These are phyloP conservation scores for Adelosebastes latens DNA, from an alignment of 2,797 vertebrate species.

Conservation along the genomic window DNA sequence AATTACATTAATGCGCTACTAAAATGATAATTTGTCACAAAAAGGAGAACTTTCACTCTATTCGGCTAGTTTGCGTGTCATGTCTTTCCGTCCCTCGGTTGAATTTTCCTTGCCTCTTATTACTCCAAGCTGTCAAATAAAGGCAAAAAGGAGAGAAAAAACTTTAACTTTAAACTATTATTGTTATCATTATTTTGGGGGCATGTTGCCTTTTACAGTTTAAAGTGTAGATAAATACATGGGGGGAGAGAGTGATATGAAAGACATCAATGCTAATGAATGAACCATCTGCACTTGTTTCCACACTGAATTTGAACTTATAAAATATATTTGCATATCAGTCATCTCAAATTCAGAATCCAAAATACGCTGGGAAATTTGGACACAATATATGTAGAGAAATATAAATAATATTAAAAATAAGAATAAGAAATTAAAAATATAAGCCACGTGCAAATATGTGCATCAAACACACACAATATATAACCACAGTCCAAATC, in stretches of 20 bases:
- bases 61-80: background rate
- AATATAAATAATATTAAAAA: no score
- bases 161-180: no score
- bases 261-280: background rate
- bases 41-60: background rate
- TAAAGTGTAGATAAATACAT: background rate
- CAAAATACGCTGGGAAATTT: no score
- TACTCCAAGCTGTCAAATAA: background rate
- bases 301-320: background rate
- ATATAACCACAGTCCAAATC: no score
- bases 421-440: fast-evolving
- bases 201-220: background rate
- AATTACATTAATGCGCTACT: no score
- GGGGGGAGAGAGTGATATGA: background rate
- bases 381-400: no score
- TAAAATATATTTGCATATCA: background rate
- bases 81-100: fast-evolving
- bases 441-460: no score
- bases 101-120: no score
- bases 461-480: no score
- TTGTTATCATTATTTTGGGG: no score
- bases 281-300: background rate
- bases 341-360: background rate
- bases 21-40: background rate
- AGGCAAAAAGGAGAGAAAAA: background rate